Percentiles rank a stretch among this genome's conserved stretches.
Evolutionary conservation across 2,113 vertebrate species (phyloP).

Genomic region (Picathartes gymnocephalus): DNA sequence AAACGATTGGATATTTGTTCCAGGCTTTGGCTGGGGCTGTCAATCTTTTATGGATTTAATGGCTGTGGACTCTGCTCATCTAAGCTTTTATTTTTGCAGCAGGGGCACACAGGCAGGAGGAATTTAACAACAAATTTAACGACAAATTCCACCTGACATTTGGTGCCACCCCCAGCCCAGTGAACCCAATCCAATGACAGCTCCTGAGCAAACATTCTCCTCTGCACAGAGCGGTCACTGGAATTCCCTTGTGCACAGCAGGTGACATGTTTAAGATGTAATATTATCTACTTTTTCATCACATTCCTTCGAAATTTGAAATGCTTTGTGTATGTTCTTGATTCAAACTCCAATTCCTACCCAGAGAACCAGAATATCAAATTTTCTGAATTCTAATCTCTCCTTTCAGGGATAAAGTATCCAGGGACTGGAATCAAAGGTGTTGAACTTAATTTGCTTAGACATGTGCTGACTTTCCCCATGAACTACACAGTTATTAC

Average conservation of each 20-base stretch:
- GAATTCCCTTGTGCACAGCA: neutral
- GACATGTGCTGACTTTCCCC: neutral
- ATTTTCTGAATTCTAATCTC: neutral
- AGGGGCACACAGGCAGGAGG: neutral
- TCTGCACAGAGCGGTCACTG: neutral
- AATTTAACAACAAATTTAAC: neutral
- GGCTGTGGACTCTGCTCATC: neutral
- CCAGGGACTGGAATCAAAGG: neutral
- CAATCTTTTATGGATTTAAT: neutral
- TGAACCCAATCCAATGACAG: neutral
- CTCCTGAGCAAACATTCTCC: neutral
- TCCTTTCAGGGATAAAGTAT: neutral
- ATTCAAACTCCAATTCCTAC: neutral
- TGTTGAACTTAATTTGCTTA: neutral
- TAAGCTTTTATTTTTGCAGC: neutral
- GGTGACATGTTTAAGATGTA: no score
- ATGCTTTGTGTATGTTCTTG: neutral
- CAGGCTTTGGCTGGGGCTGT: neutral
- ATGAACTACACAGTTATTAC: no score
- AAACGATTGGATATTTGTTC: neutral
- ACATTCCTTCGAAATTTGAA: neutral
- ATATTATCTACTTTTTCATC: neutral
- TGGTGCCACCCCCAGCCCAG: neutral
- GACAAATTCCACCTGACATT: neutral
- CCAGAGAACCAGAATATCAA: neutral